Conservation (phyloP, 2,888 invertebrate genomes). For the Pterostichus niger region DNA sequence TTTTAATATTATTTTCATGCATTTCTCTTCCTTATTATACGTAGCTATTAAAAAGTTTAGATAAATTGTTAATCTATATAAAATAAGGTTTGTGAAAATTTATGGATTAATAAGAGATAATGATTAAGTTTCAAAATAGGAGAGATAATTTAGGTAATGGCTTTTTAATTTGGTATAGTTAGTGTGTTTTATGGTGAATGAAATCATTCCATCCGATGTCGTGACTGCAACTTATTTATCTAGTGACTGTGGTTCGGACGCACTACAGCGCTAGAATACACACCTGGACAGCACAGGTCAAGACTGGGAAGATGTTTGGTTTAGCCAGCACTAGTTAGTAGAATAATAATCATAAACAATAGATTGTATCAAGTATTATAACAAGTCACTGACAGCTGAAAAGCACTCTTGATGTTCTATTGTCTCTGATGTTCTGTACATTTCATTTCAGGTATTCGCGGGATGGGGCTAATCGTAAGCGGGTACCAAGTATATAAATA, state of each 20-base stretch:
- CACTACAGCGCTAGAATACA: conserved; percentile 29
- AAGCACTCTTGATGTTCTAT: conserved; percentile 25
- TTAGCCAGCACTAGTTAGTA: conserved; percentile 14
- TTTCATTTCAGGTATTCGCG: conserved; percentile 47
- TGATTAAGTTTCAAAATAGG: no score
- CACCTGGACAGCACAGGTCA: conserved; percentile 49
- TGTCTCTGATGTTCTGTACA: neutral
- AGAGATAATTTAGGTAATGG: no score
- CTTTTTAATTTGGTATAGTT: no score
- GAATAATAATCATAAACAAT: conserved; percentile 36
- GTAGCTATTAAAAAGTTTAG: no score
- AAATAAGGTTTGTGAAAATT: no score
- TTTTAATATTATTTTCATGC: no score
- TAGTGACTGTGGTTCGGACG: conserved; percentile 14
- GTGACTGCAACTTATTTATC: neutral
- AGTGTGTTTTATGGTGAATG: no score
- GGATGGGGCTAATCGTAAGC: conserved; percentile 72
- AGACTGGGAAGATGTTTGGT: conserved; percentile 58
- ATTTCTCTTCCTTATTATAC: no score
- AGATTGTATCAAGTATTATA: conserved; percentile 15
- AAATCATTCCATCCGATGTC: no score
- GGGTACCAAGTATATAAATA: conserved; percentile 71
- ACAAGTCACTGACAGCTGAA: neutral
- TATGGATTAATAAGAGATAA: no score
- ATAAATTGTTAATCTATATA: no score